Evolutionary conservation across 2,888 invertebrate genomes (phyloP).

Genomic region (Anodontia alba): DNA sequence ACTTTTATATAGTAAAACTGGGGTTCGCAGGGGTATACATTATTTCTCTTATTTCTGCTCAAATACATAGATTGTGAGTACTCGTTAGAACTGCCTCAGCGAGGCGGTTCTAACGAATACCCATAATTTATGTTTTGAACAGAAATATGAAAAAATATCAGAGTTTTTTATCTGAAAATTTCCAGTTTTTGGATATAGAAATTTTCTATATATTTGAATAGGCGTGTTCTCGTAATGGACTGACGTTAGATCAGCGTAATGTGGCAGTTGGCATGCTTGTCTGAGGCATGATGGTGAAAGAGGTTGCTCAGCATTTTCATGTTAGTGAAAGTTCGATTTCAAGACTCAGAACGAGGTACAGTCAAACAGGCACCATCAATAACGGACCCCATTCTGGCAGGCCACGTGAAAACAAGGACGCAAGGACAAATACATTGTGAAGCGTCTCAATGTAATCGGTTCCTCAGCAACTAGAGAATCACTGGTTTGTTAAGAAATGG

Average conservation of each 20-base stretch:
- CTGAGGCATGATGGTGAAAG: not conserved
- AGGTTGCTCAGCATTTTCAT: conserved; percentile 4
- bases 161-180: no score
- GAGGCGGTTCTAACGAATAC: no score
- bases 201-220: no score
- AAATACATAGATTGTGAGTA: no score
- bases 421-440: conserved; percentile 1
- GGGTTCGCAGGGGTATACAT: no score
- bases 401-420: not conserved
- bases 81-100: no score
- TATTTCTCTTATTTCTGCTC: no score
- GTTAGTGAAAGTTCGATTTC: not conserved
- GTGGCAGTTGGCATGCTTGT: not conserved
- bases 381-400: not conserved
- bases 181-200: no score
- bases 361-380: not conserved
- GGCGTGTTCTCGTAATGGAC: no score
- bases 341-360: not conserved
- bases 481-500: not conserved
- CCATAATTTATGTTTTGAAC: no score
- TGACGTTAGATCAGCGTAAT: not conserved
- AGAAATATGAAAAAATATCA: no score
- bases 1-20: no score
- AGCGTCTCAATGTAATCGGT: not conserved
- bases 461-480: not conserved